These are phyloP conservation scores for Betta splendens DNA, from an alignment of 2,797 vertebrate species.

Conservation along the genomic window DNA sequence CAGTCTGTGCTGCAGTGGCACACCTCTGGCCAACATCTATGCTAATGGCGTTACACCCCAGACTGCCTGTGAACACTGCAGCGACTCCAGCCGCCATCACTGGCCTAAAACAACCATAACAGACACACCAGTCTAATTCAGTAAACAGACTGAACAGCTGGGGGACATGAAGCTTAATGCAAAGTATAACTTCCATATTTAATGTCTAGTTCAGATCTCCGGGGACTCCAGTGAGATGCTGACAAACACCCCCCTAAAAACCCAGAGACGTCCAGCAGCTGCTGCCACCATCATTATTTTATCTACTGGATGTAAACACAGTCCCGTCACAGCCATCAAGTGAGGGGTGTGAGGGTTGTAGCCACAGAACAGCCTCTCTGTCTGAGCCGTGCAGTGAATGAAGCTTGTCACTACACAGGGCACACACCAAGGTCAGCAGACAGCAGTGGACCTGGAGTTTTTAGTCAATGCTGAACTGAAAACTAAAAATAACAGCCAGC, in stretches of 20 bases:
- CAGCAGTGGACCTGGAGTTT: background rate
- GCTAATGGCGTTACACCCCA: background rate
- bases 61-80: conserved; percentile 7
- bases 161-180: background rate
- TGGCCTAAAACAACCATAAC: conserved; percentile 2
- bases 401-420: conserved; percentile 42
- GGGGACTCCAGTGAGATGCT: background rate
- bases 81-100: conserved; percentile 6
- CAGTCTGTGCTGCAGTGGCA: conserved; percentile 42
- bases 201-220: background rate
- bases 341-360: conserved; percentile 41
- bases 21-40: conserved; percentile 22
- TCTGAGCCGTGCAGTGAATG: conserved; percentile 5
- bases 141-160: background rate
- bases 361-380: conserved; percentile 21
- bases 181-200: background rate
- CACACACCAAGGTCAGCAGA: conserved; percentile 33
- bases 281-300: background rate
- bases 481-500: background rate
- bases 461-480: background rate
- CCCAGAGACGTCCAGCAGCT: too few species aligned
- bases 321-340: background rate
- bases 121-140: background rate
- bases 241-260: too few species aligned
- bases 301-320: background rate